Base-by-base conservation (phyloP, 2,888 invertebrate species). In the Trissoscelio sp. region DNA sequence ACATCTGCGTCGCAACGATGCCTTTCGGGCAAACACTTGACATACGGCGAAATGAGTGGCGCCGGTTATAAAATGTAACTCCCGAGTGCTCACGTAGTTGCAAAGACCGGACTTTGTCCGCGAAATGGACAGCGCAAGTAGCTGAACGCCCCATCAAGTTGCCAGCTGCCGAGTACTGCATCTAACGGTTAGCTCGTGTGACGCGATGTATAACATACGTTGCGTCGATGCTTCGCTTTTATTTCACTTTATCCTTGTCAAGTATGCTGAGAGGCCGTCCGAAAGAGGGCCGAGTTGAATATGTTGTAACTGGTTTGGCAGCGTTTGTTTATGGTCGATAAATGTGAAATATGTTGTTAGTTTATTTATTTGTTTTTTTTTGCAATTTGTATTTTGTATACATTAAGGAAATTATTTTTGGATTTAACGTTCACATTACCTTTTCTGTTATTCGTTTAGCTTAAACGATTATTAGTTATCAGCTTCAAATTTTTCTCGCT, bases 11-110 rank as follows among this genome's bases (percentile, higher is more conserved):
- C 12, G n/a, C 14, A 14, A 39, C 14, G 28, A 28, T 46, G 62
- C 28, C 20, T 70, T 78, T 44, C 57, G 44, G 57, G 34, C 37
- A 57, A 72, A 72, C 66, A 48, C 66, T 46, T 55, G 53, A 34
- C 53, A 67, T 53, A 39, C 28, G 64, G 9, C 64, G 11, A 53
- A 70, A 64, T 39, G 70, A 70, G 55, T 62, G 60, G 62, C 69
- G 53, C 6, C 24, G 62, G 46, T 70, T 42, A 64, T 64, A 78
- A 78, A 70, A 74, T 28, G 64, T 73, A 62, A 53, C n/a, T 58
- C n/a, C 18, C 31, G 48, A 31, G 31, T 24, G 46, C 6, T 24
- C 28, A 28, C 51, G 24, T 51, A 51, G 51, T 28, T 31, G 31
- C 31, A n/a, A 53, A n/a, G 53, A 51, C 37, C 48, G 18, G 51